Base-by-base conservation (phyloP, 2,888 invertebrate species). In the Folsomia manolachei region DNA sequence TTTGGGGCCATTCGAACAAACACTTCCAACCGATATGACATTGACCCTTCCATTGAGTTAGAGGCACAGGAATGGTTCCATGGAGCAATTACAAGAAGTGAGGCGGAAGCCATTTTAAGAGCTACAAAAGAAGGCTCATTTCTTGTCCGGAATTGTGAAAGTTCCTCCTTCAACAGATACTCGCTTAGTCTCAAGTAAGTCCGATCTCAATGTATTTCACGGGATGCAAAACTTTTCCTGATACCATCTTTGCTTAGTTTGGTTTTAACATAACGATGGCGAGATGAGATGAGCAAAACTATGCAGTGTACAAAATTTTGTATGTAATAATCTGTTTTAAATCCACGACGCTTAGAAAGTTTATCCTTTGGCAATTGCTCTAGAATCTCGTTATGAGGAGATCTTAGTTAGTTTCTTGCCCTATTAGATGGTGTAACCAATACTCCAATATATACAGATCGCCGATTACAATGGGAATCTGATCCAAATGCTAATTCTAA, bases 181-280 rank as follows among this genome's bases (percentile, higher is more conserved):
- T 96, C 96, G 18, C 87, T 97, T 71, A 95, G 96, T 79, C 87
- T 97, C 81, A 97, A 97, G 97, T 97, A 87, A 89, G 92, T 88
- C 7, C 18, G n/a, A 14, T 14, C n/a, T 39, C 39, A n/a, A n/a
- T n/a, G n/a, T n/a, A n/a, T n/a, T n/a, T n/a, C n/a, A n/a, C n/a
- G n/a, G n/a, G n/a, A 4, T 39, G 39, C 39, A 39, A 39, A 39
- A 39, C 39, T 39, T 39, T 39, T 39, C 39, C n/a, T n/a, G n/a
- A n/a, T n/a, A n/a, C n/a, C n/a, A n/a, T n/a, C n/a, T n/a, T n/a
- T n/a, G n/a, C n/a, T n/a, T n/a, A n/a, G n/a, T n/a, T n/a, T n/a
- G n/a, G n/a, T n/a, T 11, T 51, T 18, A 51, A 11, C 51, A 51
- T 51, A 51, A 51, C 18, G 18, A 51, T 51, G 51, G 51, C 51